Evolutionary conservation across 2,113 vertebrate species (phyloP).

Genomic region (Tragelaphus buxtoni): DNA sequence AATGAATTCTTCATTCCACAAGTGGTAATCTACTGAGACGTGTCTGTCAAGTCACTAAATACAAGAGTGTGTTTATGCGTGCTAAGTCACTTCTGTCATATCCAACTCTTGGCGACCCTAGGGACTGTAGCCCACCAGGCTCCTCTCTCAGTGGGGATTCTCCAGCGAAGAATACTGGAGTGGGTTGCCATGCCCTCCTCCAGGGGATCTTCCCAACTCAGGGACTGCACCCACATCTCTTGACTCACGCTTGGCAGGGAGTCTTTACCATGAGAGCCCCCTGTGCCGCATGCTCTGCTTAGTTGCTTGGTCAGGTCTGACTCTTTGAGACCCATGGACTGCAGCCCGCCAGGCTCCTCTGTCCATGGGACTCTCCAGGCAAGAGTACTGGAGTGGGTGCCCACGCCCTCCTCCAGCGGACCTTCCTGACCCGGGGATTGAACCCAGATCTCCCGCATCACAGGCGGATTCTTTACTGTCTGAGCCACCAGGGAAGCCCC

Average conservation of each 20-base stretch:
- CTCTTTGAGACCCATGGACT: too few relatives aligned
- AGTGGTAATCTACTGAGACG: not conserved
- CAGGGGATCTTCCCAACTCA: not conserved
- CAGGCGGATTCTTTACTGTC: accelerated
- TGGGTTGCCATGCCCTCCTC: not conserved
- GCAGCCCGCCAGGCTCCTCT: not conserved
- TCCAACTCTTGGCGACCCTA: not conserved
- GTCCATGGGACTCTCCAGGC: not conserved
- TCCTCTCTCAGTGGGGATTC: not conserved
- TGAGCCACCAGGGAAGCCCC: not conserved
- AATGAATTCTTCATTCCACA: not conserved
- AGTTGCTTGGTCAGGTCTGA: too few relatives aligned
- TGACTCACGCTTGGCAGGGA: too few relatives aligned
- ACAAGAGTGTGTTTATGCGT: too few relatives aligned
- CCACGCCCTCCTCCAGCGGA: not conserved
- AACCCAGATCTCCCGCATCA: not conserved
- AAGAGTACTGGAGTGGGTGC: not conserved
- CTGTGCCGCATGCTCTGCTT: too few relatives aligned
- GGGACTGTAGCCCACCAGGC: not conserved
- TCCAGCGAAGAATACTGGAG: accelerated
- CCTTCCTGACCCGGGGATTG: not conserved
- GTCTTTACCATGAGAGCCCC: too few relatives aligned
- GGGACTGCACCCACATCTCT: not conserved
- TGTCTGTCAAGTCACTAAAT: too few relatives aligned
- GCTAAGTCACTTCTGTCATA: not conserved